Base-by-base conservation (phyloP, 2,888 invertebrate genomes). In the Cheiracanthium punctorium region DNA sequence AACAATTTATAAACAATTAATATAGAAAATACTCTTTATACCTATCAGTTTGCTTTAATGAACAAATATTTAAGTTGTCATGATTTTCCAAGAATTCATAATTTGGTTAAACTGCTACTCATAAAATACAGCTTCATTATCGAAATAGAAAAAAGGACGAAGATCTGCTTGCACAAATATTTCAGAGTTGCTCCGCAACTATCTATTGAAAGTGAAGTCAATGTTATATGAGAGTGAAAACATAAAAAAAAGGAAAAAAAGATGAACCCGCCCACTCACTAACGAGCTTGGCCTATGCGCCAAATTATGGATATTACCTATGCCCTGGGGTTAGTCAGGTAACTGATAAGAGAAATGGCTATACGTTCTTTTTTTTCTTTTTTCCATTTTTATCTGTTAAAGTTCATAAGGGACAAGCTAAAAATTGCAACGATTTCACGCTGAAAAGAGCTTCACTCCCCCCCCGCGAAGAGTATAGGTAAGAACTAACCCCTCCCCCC, bases 221-320 rank as follows among this genome's bases (percentile, higher is more conserved):
- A 20, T 37, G 33, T 33, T 7, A 12, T 8, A 7, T 29, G 29
- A 1, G n/a, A n/a, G 12, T 20, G n/a, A 29, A 67, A 30, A 30
- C 29, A 37, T 2, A 70, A 24, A 37, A 70, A 70, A 71, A 71
- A 14, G 20, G 41, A 20, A 73, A 81, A 82, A 58, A 82, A 82
- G 70, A 41, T 70, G 82, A 70, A 37, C 37, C 81, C 82, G 41
- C 82, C 82, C 70, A 71, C 82, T 71, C 41, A 29, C 64, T 82
- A 82, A 82, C 82, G 82, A 82, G 75, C 69, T 75, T 82, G 75
- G 82, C 75, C 75, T 70, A 75, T 82, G 70, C 48, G 75, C 75
- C 82, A 75, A 82, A 82, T 82, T 82, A 82, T 75, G 71, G 82
- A 82, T 82, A 82, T 82, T 82, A 75, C 82, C 70, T 71, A 14